Evolutionary conservation across 2,797 vertebrate genomes (phyloP).

Genomic region (Tapera naevia): DNA sequence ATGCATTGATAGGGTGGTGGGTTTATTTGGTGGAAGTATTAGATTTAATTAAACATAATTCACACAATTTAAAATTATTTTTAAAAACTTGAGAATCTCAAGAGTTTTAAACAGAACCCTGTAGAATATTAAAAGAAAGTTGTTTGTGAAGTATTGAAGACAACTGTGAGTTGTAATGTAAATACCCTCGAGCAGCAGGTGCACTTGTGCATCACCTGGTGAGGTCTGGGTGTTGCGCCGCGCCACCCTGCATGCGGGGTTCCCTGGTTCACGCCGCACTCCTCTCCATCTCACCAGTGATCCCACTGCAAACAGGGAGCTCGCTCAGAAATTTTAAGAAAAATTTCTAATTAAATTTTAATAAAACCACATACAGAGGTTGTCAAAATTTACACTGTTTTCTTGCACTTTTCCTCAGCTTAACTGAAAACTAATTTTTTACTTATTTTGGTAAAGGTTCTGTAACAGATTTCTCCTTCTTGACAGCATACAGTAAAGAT

Average conservation of each 20-base stretch:
- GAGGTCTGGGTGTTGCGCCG: not conserved
- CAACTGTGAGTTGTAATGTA: not conserved
- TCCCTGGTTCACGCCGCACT: not conserved
- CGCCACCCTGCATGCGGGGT: not conserved
- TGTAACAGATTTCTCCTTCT: not conserved
- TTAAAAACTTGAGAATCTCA: not conserved
- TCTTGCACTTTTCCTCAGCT: not conserved
- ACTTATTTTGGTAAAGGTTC: not conserved
- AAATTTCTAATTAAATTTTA: not conserved
- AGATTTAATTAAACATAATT: not conserved
- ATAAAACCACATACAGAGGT: not conserved
- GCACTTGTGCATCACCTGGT: not conserved
- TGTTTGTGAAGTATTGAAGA: not conserved
- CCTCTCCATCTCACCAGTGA: not conserved
- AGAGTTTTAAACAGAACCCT: not conserved
- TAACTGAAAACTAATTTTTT: not conserved
- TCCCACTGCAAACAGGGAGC: not conserved
- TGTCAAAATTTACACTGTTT: not conserved
- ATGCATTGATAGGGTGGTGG: not conserved
- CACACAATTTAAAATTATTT: not conserved
- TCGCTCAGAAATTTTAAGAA: not conserved
- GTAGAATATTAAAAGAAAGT: not conserved
- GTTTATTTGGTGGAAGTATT: not conserved
- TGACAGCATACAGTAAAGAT: constrained; percentile 84
- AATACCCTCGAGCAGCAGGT: not conserved